Conservation (phyloP, 2,888 invertebrate species). For the Acrocera orbiculus region DNA sequence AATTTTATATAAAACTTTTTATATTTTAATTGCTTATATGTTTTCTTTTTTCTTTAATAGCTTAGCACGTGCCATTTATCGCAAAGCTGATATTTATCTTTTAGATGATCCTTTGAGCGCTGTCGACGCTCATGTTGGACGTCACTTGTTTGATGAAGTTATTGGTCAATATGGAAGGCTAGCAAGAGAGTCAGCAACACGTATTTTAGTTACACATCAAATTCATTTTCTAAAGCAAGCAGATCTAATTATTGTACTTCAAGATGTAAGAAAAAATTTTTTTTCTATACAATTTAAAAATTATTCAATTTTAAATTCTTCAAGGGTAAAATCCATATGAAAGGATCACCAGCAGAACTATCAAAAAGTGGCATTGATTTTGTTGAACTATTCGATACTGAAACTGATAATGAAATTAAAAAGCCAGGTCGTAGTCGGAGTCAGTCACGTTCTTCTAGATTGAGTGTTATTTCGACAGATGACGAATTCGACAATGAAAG, state of each 20-base stretch:
- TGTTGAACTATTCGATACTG: conserved; percentile 31
- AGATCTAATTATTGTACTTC: conserved; percentile 38
- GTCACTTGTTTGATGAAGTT: conserved; percentile 51
- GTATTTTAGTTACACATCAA: conserved; percentile 62
- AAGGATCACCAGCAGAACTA: conserved; percentile 32
- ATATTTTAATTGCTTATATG: too few species aligned
- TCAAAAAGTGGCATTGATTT: conserved; percentile 34
- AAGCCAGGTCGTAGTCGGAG: too few species aligned
- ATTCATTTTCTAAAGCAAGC: conserved; percentile 45
- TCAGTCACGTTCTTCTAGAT: not conserved
- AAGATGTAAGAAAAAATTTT: conserved; percentile 35
- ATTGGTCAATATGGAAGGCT: conserved; percentile 36
- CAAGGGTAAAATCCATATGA: conserved; percentile 33
- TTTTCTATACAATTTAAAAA: too few species aligned
- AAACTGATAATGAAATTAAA: too few species aligned
- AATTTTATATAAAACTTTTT: too few species aligned
- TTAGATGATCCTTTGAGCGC: conserved; percentile 60
- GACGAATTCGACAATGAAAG: too few species aligned
- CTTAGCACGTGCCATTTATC: conserved; percentile 17
- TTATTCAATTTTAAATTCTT: conserved; percentile 9
- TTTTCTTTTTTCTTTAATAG: too few species aligned
- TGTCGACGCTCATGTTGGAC: conserved; percentile 53
- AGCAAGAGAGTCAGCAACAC: conserved; percentile 34
- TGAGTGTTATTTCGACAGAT: too few species aligned
- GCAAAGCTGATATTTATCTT: conserved; percentile 50